Percentiles rank a stretch among this genome's conserved stretches.
These are phyloP conservation scores for Harpagifer antarcticus DNA, from an alignment of 2,797 vertebrate species.

Conservation along the genomic window DNA sequence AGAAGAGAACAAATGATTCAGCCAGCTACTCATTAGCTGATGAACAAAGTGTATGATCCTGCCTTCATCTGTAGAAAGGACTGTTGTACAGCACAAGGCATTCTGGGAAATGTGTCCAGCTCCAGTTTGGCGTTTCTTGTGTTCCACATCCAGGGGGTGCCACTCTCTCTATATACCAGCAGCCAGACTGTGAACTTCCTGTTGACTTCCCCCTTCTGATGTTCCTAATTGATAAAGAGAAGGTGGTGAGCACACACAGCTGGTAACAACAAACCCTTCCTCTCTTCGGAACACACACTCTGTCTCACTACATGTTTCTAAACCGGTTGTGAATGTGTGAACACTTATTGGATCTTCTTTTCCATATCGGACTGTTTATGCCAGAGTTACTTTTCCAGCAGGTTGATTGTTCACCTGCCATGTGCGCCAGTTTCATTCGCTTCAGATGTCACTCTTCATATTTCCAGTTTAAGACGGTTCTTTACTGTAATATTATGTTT, in stretches of 20 bases:
- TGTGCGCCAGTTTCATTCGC: constrained; percentile 35
- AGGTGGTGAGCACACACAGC: constrained; percentile 32
- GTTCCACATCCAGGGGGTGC: constrained; percentile 43
- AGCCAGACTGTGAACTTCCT: constrained; percentile 46
- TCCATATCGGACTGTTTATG: constrained; percentile 36
- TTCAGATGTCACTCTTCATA: constrained; percentile 51
- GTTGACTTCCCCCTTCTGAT: constrained; percentile 29
- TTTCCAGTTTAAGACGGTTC: constrained; percentile 51
- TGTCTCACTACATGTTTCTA: constrained; percentile 36
- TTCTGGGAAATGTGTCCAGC: constrained; percentile 53
- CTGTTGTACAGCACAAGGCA: constrained; percentile 17
- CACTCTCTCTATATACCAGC: constrained; percentile 65
- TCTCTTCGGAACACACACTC: constrained; percentile 14
- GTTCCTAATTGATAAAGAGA: constrained; percentile 29
- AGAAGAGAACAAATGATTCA: constrained; percentile 43
- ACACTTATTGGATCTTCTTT: constrained; percentile 34
- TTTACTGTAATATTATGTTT: constrained; percentile 66
- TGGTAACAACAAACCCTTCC: constrained; percentile 42
- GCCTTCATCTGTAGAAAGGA: constrained; percentile 43
- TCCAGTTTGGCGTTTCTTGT: constrained; percentile 25
- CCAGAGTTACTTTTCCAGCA: constrained; percentile 51
- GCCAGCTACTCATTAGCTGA: constrained; percentile 50
- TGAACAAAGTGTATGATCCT: constrained; percentile 32
- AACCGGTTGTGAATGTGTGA: constrained; percentile 54
- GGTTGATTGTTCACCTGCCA: constrained; percentile 34